These are phyloP conservation scores for Magallana angulata DNA, from an alignment of 1,140 invertebrate genomes.

Conservation along the genomic window DNA sequence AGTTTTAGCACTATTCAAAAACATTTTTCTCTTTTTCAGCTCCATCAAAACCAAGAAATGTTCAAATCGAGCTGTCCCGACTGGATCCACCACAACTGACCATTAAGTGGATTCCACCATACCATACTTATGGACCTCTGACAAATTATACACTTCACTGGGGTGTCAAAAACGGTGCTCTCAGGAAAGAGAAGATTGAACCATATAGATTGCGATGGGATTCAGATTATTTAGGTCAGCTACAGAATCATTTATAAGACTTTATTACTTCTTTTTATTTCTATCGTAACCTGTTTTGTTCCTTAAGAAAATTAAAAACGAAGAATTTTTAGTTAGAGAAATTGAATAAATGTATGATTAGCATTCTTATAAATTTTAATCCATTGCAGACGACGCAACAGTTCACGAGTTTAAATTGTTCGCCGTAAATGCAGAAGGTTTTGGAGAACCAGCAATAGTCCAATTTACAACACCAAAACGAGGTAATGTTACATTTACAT, in stretches of 20 bases:
- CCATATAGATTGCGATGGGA: slow-evolving; percentile 16
- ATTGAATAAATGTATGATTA: too few relatives aligned
- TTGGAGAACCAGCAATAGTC: slow-evolving; percentile 42
- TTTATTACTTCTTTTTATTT: too few relatives aligned
- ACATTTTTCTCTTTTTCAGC: background rate
- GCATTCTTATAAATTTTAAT: too few relatives aligned
- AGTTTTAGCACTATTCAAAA: background rate
- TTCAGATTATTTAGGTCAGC: slow-evolving; percentile 24
- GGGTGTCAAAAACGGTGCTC: slow-evolving; percentile 36
- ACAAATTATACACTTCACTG: slow-evolving; percentile 33
- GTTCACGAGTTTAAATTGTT: slow-evolving; percentile 50
- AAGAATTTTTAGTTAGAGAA: too few relatives aligned
- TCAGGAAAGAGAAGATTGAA: slow-evolving; percentile 22
- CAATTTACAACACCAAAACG: slow-evolving; percentile 49
- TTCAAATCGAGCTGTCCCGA: slow-evolving; percentile 6
- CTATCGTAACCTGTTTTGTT: too few relatives aligned
- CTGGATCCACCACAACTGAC: slow-evolving; percentile 16
- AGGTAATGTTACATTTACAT: slow-evolving; percentile 6
- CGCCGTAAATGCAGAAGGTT: slow-evolving; percentile 47
- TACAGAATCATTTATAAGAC: too few relatives aligned
- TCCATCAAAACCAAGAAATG: slow-evolving; percentile 34
- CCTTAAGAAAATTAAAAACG: too few relatives aligned
- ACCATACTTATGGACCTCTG: slow-evolving; percentile 22
- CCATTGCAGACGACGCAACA: slow-evolving; percentile 46
- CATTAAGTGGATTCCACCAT: slow-evolving; percentile 32